A percentile compares a stretch with the other conserved stretches of the same genome.
phyloP scores from a whole-genome alignment of 2,888 invertebrate species.

The Argyra leucocephala region DNA sequence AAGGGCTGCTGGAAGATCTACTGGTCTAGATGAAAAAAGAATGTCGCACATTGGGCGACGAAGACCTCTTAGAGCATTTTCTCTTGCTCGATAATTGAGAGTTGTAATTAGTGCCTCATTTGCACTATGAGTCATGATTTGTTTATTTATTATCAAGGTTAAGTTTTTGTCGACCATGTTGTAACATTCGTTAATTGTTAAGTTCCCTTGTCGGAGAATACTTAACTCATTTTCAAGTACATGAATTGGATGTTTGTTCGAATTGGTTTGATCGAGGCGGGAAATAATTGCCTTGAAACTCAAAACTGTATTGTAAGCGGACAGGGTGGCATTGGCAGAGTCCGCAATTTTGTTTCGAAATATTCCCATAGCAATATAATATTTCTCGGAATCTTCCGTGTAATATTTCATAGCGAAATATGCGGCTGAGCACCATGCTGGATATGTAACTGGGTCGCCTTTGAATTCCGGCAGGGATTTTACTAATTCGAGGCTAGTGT shows the following conservation, averaged over 20 bases:
- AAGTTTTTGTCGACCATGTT: slow-evolving; percentile 21
- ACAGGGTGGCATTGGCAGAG: slow-evolving; percentile 16
- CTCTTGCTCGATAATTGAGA: slow-evolving; percentile 19
- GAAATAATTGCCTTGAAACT: slow-evolving; percentile 19
- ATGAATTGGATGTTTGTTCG: slow-evolving; percentile 21
- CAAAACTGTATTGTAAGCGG: slow-evolving; percentile 18
- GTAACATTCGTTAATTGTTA: slow-evolving; percentile 21
- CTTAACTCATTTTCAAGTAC: slow-evolving; percentile 22
- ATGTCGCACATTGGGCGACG: slow-evolving; percentile 18
- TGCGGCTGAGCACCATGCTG: too few relatives aligned
- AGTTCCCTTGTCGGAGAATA: slow-evolving; percentile 22
- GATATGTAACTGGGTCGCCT: too few relatives aligned
- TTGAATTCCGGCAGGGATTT: too few relatives aligned
- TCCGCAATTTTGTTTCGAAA: slow-evolving; percentile 18
- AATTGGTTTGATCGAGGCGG: slow-evolving; percentile 21
- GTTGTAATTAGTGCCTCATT: slow-evolving; percentile 17
- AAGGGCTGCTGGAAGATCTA: slow-evolving; percentile 19
- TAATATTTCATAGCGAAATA: too few relatives aligned
- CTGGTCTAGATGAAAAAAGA: slow-evolving; percentile 20
- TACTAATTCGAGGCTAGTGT: too few relatives aligned
- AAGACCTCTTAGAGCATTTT: slow-evolving; percentile 20
- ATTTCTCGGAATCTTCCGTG: too few relatives aligned
- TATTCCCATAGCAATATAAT: slow-evolving; percentile 7
- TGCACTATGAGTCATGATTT: slow-evolving; percentile 19
- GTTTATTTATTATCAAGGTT: slow-evolving; percentile 22